Percentiles rank a stretch among this genome's conserved stretches.
These are phyloP conservation scores for Copidosoma floridanum DNA, from an alignment of 1,140 invertebrate species.

Conservation along the genomic window DNA sequence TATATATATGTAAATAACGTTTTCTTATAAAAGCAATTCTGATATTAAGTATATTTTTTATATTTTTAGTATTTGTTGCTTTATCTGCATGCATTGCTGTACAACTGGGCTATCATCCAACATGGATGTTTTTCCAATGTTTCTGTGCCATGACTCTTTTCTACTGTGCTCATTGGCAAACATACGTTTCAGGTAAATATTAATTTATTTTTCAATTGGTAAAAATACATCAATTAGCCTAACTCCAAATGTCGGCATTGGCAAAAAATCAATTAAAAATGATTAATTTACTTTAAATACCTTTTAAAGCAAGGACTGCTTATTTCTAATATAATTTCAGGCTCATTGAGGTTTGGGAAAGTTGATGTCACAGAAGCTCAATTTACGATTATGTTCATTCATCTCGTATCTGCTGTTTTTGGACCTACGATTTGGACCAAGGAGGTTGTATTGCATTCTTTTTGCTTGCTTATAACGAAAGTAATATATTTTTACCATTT, in stretches of 20 bases:
- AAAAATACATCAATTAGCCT: too few relatives aligned
- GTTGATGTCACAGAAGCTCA: slow-evolving; percentile 99
- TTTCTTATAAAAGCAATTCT: not conserved
- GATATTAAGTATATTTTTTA: not conserved
- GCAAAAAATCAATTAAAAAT: not conserved
- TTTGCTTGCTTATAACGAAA: slow-evolving; percentile 42
- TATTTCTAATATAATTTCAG: slow-evolving; percentile 43
- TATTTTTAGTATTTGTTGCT: slow-evolving; percentile 85
- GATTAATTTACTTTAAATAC: not conserved
- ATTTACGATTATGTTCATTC: slow-evolving; percentile 87
- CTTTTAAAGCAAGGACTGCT: not conserved
- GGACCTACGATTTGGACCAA: slow-evolving; percentile 83
- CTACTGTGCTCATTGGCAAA: slow-evolving; percentile 99
- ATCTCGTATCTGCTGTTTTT: slow-evolving; percentile 83
- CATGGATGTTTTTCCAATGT: slow-evolving; percentile 93
- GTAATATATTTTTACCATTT: slow-evolving; percentile 9
- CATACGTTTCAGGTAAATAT: slow-evolving; percentile 85
- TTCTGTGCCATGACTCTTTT: slow-evolving; percentile 93
- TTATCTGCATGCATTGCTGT: slow-evolving; percentile 90
- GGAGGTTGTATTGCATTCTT: slow-evolving; percentile 67
- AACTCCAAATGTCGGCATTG: too few relatives aligned
- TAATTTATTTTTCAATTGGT: not conserved
- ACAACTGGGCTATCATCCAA: slow-evolving; percentile 85
- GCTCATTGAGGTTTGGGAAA: slow-evolving; percentile 87
- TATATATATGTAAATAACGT: not conserved